Base-by-base conservation (phyloP, 2,888 invertebrate species). In the Himalopsyche anomala region DNA sequence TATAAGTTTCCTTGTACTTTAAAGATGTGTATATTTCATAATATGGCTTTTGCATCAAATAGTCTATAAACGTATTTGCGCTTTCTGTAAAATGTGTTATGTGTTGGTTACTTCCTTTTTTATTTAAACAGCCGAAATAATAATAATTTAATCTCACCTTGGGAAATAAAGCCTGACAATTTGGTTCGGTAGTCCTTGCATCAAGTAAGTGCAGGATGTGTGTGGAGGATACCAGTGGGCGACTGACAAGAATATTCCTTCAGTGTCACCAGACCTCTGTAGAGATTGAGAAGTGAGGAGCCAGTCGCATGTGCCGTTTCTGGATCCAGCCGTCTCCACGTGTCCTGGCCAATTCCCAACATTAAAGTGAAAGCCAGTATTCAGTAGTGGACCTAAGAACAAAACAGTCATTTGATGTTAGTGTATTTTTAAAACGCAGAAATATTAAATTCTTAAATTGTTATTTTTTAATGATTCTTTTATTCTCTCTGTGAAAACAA, bases 141-240 rank as follows among this genome's bases (percentile, higher is more conserved):
- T 28, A 28, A 28, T 28, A 8, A n/a, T 8, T 36, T 89, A 9
- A 89, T 74, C 91, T 91, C 91, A 96, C 96, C 96, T 96, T 84
- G 98, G 97, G 91, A 98, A 98, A 91, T 98, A 98, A 6, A 98
- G 93, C 86, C 98, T 94, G 15, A 98, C 97, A 84, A 98, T 96
- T 92, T 98, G 98, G 15, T 97, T 97, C 5, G 95, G 95, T 80
- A 96, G 94, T 0, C 98, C 98, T 91, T 97, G 96, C 93, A 98
- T 97, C 89, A 97, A 94, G 91, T 98, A 98, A 74, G 97, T 97
- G 91, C 98, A 98, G 17, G 97, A 97, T 0, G 98, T 98, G 90
- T 97, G 97, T 0, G 98, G 97, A 0, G 98, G 98, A 91, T 98
- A 98, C 98, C 98, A 98, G 90, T 98, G 98, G 0, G 97, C 97